Percentiles rank a stretch among this genome's conserved stretches.
phyloP scores from a whole-genome alignment of 2,797 vertebrate species.

The Labeo calbasu region DNA sequence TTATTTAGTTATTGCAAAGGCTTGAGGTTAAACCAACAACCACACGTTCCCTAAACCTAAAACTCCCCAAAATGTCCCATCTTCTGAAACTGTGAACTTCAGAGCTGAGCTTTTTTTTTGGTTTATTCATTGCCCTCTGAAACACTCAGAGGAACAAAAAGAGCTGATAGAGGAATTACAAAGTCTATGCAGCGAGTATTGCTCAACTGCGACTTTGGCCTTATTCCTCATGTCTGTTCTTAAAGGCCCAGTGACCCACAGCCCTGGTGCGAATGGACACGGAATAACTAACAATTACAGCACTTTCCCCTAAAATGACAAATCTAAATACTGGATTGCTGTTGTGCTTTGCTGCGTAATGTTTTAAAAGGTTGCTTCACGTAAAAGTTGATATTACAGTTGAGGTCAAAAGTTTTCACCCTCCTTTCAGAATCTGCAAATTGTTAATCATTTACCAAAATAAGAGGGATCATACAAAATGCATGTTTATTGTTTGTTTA shows the following conservation, averaged over 20 bases:
- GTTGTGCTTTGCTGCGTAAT: not conserved
- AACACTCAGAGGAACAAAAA: slow-evolving; percentile 23
- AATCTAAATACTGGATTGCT: not conserved
- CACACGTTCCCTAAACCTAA: slow-evolving; percentile 1
- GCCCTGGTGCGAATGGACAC: not conserved
- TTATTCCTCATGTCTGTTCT: slow-evolving; percentile 24
- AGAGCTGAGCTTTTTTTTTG: slow-evolving; percentile 1
- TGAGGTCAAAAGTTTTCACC: too few species aligned
- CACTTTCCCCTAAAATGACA: not conserved
- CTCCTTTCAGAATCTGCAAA: too few species aligned
- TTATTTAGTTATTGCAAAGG: slow-evolving; percentile 4
- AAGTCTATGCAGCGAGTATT: slow-evolving; percentile 47
- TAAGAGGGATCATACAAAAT: too few species aligned
- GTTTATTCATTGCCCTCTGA: slow-evolving; percentile 43
- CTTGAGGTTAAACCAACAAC: slow-evolving; percentile 4
- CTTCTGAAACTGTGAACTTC: not conserved
- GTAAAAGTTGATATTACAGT: not conserved
- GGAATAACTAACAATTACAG: slow-evolving; percentile 1
- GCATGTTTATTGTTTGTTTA: too few species aligned
- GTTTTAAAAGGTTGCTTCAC: not conserved
- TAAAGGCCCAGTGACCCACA: slow-evolving; percentile 52
- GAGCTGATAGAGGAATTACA: slow-evolving; percentile 52
- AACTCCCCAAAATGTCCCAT: slow-evolving; percentile 9
- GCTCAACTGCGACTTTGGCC: slow-evolving; percentile 47
- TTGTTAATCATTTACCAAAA: too few species aligned